Conservation (phyloP, 1,140 invertebrate genomes). For the Babylonia areolata region DNA sequence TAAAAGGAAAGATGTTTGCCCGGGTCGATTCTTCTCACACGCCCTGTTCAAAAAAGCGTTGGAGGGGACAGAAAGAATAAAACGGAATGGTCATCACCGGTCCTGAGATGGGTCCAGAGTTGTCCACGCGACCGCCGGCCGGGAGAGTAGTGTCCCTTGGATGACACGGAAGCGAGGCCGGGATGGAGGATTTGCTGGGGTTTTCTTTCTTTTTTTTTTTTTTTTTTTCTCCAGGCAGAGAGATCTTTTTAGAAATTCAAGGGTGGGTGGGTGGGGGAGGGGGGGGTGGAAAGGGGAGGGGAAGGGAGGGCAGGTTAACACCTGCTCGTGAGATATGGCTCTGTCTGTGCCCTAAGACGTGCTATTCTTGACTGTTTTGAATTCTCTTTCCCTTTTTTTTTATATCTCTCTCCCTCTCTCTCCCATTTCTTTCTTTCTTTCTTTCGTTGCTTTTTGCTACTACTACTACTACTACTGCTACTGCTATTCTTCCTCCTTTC, state of each 20-base stretch:
- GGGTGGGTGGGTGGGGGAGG: no score
- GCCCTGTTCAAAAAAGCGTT: slow-evolving; percentile 1
- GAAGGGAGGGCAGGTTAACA: slow-evolving; percentile 20
- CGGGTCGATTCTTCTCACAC: not conserved
- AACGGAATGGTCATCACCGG: not conserved
- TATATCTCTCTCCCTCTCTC: not conserved
- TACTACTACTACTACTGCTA: no score
- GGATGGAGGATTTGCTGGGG: not conserved
- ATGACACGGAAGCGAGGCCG: slow-evolving; percentile 15
- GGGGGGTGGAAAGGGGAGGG: no score
- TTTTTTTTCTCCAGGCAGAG: not conserved
- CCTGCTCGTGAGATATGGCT: slow-evolving; percentile 22
- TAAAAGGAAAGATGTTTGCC: slow-evolving; percentile 33
- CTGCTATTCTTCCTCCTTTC: not conserved
- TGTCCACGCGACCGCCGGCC: slow-evolving; percentile 20
- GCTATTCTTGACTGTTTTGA: not conserved
- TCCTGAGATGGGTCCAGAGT: not conserved
- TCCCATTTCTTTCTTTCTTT: not conserved
- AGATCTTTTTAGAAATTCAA: not conserved
- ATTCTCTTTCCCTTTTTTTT: not conserved
- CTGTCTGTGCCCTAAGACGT: not conserved
- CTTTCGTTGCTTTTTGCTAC: not conserved
- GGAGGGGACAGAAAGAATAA: not conserved
- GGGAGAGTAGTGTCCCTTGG: slow-evolving; percentile 22
- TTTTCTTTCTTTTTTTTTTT: no score